Percentiles rank a stretch among this genome's conserved stretches.
phyloP scores from a whole-genome alignment of 2,113 vertebrate genomes.

The Malurus cyaneus region DNA sequence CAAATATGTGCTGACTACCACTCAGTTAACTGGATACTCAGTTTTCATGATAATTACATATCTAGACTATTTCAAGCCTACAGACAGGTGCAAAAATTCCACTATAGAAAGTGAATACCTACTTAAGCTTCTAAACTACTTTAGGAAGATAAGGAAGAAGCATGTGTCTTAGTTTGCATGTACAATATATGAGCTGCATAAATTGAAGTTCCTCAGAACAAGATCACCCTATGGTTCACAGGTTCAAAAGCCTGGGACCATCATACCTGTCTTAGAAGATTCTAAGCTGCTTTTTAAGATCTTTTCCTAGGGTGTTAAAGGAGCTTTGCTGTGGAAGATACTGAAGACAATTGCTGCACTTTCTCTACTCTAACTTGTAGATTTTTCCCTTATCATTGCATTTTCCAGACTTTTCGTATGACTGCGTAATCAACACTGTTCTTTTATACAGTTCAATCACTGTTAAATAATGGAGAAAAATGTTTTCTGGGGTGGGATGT shows the following conservation, averaged over 20 bases:
- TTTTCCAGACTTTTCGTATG: no score
- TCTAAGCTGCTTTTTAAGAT: neutral
- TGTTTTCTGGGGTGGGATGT: neutral
- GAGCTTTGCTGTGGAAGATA: neutral
- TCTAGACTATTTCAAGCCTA: neutral
- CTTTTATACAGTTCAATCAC: no score
- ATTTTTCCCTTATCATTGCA: no score
- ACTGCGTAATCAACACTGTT: no score
- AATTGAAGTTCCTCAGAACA: neutral
- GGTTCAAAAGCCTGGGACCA: neutral
- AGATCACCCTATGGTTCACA: neutral
- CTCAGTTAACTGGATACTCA: neutral
- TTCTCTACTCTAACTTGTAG: neutral
- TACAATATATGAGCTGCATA: neutral
- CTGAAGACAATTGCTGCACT: neutral
- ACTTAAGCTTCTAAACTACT: neutral
- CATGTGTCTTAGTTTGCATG: fast-evolving
- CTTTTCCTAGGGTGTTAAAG: neutral
- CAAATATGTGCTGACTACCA: neutral
- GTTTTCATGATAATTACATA: neutral
- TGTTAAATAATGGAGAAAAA: no score
- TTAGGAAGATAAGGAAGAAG: neutral
- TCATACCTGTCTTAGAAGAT: neutral
- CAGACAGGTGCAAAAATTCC: neutral
- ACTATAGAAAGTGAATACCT: neutral